Conservation (phyloP, 2,888 invertebrate species). For the Hyposoter dolosus region DNA sequence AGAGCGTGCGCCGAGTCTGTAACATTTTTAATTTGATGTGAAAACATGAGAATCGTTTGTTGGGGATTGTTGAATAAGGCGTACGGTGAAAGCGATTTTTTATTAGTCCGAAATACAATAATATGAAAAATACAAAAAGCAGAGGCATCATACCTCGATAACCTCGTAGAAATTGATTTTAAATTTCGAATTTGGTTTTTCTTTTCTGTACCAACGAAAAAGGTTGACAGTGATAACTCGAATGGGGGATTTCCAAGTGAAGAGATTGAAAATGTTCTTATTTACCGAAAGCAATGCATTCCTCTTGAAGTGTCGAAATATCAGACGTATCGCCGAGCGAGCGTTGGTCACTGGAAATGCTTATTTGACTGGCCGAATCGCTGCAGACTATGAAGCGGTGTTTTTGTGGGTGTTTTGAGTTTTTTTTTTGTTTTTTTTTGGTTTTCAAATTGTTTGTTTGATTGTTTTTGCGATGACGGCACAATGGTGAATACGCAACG, state of each 20-base stretch:
- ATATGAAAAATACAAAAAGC: constrained; percentile 58
- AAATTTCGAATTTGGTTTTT: not conserved
- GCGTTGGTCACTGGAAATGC: constrained; percentile 84
- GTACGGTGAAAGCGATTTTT: constrained; percentile 25
- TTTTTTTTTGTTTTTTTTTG: constrained; percentile 43
- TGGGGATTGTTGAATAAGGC: not conserved
- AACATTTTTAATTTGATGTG: constrained; percentile 71
- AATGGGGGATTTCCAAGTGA: constrained; percentile 52
- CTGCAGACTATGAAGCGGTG: constrained; percentile 84
- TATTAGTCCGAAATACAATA: constrained; percentile 23
- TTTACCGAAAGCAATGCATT: constrained; percentile 84
- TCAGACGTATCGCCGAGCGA: constrained; percentile 84
- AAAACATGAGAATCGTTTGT: constrained; percentile 7
- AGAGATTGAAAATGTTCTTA: constrained; percentile 73
- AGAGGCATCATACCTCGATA: constrained; percentile 61
- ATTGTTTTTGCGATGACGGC: constrained; percentile 76
- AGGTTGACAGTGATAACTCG: constrained; percentile 35
- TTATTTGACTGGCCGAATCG: constrained; percentile 84
- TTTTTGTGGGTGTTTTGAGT: constrained; percentile 57
- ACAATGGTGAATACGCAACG: constrained; percentile 82
- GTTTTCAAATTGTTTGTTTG: constrained; percentile 37
- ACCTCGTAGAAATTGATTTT: constrained; percentile 36
- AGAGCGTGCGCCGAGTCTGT: constrained; percentile 94
- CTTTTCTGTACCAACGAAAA: not conserved
- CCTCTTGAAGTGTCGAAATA: constrained; percentile 84